phyloP scores from a whole-genome alignment of 2,888 invertebrate species.

The Eilema depressum region DNA sequence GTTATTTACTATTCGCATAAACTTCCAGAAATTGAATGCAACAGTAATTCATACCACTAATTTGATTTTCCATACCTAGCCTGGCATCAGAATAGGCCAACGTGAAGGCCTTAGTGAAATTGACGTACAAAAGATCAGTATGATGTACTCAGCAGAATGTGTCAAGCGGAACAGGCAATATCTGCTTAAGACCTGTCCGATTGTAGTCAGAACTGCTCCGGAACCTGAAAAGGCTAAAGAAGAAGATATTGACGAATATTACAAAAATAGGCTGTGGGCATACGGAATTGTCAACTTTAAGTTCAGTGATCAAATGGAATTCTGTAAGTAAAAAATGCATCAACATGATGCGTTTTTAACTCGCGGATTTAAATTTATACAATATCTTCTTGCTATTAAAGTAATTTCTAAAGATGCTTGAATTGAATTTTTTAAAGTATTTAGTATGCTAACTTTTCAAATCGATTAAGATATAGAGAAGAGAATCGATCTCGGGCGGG shows the following conservation, averaged over 20 bases:
- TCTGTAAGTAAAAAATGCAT: slow-evolving; percentile 65
- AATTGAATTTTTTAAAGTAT: no score
- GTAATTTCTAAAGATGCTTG: no score
- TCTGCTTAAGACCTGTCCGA: slow-evolving; percentile 75
- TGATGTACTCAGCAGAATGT: slow-evolving; percentile 73
- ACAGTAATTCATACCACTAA: no score
- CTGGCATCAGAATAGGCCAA: slow-evolving; percentile 71
- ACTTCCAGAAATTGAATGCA: no score
- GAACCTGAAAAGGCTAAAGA: slow-evolving; percentile 33
- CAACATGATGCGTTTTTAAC: not conserved
- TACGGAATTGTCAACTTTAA: slow-evolving; percentile 71
- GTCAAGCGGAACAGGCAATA: slow-evolving; percentile 72
- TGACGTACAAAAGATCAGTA: slow-evolving; percentile 72
- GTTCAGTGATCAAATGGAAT: slow-evolving; percentile 67
- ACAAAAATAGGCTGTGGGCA: slow-evolving; percentile 70
- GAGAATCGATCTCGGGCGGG: no score
- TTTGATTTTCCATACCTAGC: slow-evolving; percentile 41
- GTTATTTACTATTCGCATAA: no score
- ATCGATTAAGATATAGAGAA: no score
- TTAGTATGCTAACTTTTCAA: no score
- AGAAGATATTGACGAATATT: slow-evolving; percentile 68
- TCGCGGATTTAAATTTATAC: no score
- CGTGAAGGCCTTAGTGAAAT: slow-evolving; percentile 74
- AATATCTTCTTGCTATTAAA: no score
- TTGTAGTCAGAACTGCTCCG: slow-evolving; percentile 57